Evolutionary conservation across 2,797 vertebrate genomes (phyloP), one percentile per base, ranked within the genome.

Genomic region (Sebastes oblongus): DNA sequence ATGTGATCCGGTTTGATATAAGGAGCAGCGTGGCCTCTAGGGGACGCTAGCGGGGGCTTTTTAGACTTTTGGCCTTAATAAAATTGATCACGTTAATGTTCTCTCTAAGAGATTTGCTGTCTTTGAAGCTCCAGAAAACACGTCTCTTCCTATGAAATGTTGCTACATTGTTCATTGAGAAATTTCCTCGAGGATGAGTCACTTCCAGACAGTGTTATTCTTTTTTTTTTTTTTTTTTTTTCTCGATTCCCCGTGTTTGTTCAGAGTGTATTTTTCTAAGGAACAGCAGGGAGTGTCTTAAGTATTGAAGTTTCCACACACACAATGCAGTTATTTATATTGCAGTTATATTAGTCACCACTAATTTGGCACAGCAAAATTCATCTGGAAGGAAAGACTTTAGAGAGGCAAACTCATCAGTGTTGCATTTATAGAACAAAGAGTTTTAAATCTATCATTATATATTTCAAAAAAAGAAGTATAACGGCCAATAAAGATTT

Each of bases 401-500:
- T 20, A 29, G 39, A 80, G 71, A 71, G 71, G 68, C 27, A 55
- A 56, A 61, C 46, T 66, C 54, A 60, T 73, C 66, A 78, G 90
- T 93, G 86, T 92, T 94, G 90, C 85, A 88, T 88, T 89, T 92
- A 90, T 88, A 90, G 75, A 78, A 81, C 67, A 86, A 83, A 90
- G 89, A 91, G 86, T 89, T 92, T 89, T 87, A 91, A 89, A 80
- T 84, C 75, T 90, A 90, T 88, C 60, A 88, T 82, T 88, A 89
- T 93, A 91, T 94, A 92, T 91, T 90, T 88, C 86, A 84, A 66
- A 84, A 56, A 68, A 77, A 86, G 66, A 81, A 82, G 65, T 91
- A 81, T 87, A 91, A 87, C 34, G 67, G 89, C 86, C 81, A 81
- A 89, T 86, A 94, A 82, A 92, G 90, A 94, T 93, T 93, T 94